Base-by-base conservation (phyloP, 2,888 invertebrate species). In the Hyposoter dolosus region DNA sequence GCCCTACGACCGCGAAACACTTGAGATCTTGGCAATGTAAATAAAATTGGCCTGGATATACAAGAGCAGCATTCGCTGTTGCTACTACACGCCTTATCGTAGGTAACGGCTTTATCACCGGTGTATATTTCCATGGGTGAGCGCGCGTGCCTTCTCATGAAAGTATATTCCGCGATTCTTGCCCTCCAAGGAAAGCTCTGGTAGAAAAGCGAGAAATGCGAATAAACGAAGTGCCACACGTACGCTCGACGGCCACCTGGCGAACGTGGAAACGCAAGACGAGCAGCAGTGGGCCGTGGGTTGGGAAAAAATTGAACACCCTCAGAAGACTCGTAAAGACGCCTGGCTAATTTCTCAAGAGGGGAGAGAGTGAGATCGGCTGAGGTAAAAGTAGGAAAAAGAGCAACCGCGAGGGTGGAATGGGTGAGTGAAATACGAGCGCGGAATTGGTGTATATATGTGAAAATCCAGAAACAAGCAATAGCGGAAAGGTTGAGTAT, bases 91-190 rank as follows among this genome's bases (percentile, higher is more conserved):
- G 85, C 85, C 87, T 88, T 87, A 88, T 88, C 88, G 87, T 87
- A 69, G 82, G 80, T 87, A 88, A 89, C 89, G 88, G 85, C 88
- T 90, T 89, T 90, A 89, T 90, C 88, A 88, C 90, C 85, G 74
- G 74, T 84, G 84, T 89, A 88, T 87, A 87, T 88, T 88, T 86
- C 87, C 85, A 79, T 84, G 83, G 84, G 86, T 82, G 76, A 83
- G 79, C 83, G 84, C 81, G 77, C 79, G 83, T 60, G 60, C 60
- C 82, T 78, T 50, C 65, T 72, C 78, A 45, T 32, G 23, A 69
- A 78, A 56, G 66, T 28, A 72, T 80, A 65, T 71, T 72, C 40
- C n/a, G 56, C 45, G 56, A 53, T 45, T 45, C 69, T 69, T 63
- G 19, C 53, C 28, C 74, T 66, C 56, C 23, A 35, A 40, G 79